Conservation (phyloP, 2,797 vertebrate species). For the Gymnoscopelus microlampas region DNA sequence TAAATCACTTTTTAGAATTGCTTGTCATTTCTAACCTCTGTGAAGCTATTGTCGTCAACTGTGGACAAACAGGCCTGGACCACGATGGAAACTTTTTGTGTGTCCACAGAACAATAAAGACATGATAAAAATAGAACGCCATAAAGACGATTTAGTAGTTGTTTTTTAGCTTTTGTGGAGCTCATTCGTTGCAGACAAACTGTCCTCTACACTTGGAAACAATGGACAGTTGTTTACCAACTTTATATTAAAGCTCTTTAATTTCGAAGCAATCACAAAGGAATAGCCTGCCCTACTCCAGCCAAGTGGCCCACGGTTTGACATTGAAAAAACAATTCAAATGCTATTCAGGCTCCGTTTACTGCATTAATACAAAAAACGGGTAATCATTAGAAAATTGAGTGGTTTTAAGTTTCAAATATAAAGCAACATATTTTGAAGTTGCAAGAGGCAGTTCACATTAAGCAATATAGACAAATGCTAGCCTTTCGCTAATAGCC, state of each 20-base stretch:
- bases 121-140: no score
- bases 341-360: no score
- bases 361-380: no score
- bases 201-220: no score
- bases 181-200: no score
- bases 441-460: neutral
- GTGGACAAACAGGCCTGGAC: slow-evolving; percentile 13
- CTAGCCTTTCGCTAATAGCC: neutral
- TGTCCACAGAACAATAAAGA: slow-evolving; percentile 15
- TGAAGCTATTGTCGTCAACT: slow-evolving; percentile 17
- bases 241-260: neutral
- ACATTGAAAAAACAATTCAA: no score
- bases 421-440: neutral
- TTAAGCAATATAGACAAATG: neutral
- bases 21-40: neutral
- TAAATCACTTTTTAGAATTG: no score
- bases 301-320: no score
- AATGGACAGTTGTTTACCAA: neutral
- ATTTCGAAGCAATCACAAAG: slow-evolving; percentile 29
- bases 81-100: slow-evolving; percentile 28
- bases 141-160: no score
- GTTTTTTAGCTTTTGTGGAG: no score
- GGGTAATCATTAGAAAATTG: no score
- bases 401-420: neutral
- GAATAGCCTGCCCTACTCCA: slow-evolving; percentile 17